These are phyloP conservation scores for Dicranocentrus wangi DNA, from an alignment of 2,888 invertebrate species.

Conservation along the genomic window DNA sequence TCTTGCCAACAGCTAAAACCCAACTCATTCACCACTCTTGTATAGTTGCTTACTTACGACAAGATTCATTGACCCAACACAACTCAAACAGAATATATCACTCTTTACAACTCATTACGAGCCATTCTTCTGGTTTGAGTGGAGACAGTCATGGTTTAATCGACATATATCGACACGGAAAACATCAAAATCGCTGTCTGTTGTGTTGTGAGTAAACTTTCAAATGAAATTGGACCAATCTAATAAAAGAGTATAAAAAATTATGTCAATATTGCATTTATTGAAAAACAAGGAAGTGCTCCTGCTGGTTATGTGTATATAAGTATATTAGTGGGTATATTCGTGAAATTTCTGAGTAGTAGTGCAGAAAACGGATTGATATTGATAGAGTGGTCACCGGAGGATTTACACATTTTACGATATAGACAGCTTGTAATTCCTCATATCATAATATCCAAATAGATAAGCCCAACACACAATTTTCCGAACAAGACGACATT, in stretches of 20 bases:
- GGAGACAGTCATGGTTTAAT: no score
- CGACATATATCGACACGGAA: no score
- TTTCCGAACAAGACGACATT: no score
- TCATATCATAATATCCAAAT: no score
- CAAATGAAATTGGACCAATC: slow-evolving; percentile 57
- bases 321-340: no score
- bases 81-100: slow-evolving; percentile 7
- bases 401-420: no score
- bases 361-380: neutral
- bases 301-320: neutral
- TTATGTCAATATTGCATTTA: neutral
- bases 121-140: neutral
- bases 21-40: neutral
- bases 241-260: slow-evolving; percentile 37
- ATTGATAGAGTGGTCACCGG: no score
- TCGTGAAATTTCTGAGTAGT: neutral
- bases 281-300: slow-evolving; percentile 27
- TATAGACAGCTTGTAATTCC: no score
- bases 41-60: slow-evolving; percentile 5
- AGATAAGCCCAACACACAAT: no score
- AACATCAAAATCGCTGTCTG: no score
- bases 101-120: neutral
- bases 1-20: slow-evolving; percentile 17
- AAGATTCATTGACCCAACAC: slow-evolving; percentile 50
- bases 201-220: slow-evolving; percentile 14